Conservation (phyloP, 2,113 vertebrate genomes). For the Synodontis membranacea region DNA sequence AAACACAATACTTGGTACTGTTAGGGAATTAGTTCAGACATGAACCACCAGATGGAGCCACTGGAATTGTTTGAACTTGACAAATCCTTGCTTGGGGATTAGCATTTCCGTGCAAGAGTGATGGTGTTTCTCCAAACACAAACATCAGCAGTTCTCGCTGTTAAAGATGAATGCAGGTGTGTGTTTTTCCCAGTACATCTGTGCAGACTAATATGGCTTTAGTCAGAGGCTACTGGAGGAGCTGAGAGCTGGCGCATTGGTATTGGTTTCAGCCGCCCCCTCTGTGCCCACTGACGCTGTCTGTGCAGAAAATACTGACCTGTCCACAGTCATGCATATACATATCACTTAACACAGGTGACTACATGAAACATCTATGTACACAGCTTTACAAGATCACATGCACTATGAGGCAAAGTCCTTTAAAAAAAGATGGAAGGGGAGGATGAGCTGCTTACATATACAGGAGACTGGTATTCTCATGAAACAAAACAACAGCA, state of each 20-base stretch:
- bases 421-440: constrained; percentile 34
- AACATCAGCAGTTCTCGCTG: constrained; percentile 45
- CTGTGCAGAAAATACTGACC: constrained; percentile 60
- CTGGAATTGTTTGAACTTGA: background rate
- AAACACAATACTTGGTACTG: constrained; percentile 18
- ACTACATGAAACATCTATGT: constrained; percentile 40
- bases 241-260: constrained; percentile 46
- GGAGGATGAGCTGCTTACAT: constrained; percentile 36
- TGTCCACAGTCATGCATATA: constrained; percentile 61
- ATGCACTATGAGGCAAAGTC: constrained; percentile 59
- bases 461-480: constrained; percentile 52
- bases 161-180: constrained; percentile 33
- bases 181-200: constrained; percentile 55
- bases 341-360: constrained; percentile 48
- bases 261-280: constrained; percentile 45
- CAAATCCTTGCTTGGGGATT: background rate
- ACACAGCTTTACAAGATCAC: constrained; percentile 56
- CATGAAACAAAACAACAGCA: background rate
- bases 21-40: background rate
- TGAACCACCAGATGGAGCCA: constrained; percentile 37
- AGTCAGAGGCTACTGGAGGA: constrained; percentile 57
- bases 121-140: background rate
- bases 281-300: constrained; percentile 52
- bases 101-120: constrained; percentile 42
- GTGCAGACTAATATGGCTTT: constrained; percentile 71